Evolutionary conservation across 2,888 invertebrate species (phyloP).

Genomic region (Orchestes rusci): DNA sequence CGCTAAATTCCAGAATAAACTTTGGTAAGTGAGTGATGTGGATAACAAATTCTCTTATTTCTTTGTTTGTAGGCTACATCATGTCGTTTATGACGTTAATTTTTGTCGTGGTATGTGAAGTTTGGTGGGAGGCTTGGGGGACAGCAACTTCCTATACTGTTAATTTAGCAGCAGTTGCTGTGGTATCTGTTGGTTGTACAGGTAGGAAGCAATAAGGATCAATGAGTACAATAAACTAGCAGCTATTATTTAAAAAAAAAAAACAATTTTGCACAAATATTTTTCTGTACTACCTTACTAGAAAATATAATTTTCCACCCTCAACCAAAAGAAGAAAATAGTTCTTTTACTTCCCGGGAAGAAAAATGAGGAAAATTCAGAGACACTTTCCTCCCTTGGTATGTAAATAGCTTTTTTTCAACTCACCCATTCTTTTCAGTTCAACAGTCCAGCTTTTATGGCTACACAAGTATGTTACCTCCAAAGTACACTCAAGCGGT

Average conservation of each 20-base stretch:
- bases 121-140: constrained; percentile 79
- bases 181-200: constrained; percentile 84
- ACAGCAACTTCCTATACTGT: constrained; percentile 72
- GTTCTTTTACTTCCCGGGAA: too few relatives aligned
- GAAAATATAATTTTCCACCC: too few relatives aligned
- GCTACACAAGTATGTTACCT: constrained; percentile 87
- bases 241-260: too few relatives aligned
- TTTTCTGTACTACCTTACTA: too few relatives aligned
- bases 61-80: constrained; percentile 59
- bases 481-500: constrained; percentile 87
- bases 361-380: too few relatives aligned
- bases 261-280: too few relatives aligned
- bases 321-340: too few relatives aligned
- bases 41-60: too few relatives aligned
- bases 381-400: too few relatives aligned
- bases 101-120: constrained; percentile 78
- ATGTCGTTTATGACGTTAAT: constrained; percentile 74
- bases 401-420: too few relatives aligned
- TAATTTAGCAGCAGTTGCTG: constrained; percentile 75
- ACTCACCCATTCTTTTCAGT: too few relatives aligned
- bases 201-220: constrained; percentile 40
- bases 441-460: constrained; percentile 91
- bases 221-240: background rate
- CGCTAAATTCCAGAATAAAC: constrained; percentile 75
- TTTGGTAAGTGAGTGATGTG: constrained; percentile 56